phyloP scores from a whole-genome alignment of 2,113 vertebrate species.

The Psammodynastes pulverulentus region DNA sequence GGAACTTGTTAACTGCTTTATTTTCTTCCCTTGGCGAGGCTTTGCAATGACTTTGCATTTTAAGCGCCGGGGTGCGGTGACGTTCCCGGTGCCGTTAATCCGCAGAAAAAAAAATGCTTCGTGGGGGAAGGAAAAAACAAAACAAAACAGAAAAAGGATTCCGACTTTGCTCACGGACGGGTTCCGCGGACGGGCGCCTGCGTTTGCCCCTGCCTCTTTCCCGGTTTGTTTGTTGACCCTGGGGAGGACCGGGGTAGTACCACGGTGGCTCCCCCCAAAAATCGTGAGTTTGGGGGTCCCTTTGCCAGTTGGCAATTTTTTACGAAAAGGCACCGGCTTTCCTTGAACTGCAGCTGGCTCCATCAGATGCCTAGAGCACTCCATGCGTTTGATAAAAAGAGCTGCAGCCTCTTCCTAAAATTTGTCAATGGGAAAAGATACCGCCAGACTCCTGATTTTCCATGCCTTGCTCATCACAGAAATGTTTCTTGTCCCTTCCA shows the following conservation, averaged over 20 bases:
- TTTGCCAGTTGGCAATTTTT: neutral
- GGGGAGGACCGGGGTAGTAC: neutral
- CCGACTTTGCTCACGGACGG: neutral
- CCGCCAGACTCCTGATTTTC: neutral
- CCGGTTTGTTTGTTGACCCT: neutral
- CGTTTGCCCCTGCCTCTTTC: no score
- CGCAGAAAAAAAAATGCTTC: neutral
- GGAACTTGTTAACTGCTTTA: neutral
- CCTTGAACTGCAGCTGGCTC: neutral
- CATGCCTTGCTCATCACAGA: neutral
- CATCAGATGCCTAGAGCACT: neutral
- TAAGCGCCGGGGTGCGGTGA: neutral
- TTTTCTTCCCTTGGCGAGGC: neutral
- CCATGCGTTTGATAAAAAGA: neutral
- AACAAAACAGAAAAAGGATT: neutral
- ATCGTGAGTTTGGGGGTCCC: neutral
- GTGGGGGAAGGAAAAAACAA: neutral
- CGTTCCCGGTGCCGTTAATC: constrained; percentile 15
- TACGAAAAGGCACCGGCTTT: neutral
- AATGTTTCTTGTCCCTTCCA: neutral
- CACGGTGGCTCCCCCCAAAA: neutral
- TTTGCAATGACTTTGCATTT: constrained; percentile 24
- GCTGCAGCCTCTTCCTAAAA: neutral
- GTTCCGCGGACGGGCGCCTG: neutral
- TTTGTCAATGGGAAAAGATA: neutral